Percentiles rank a stretch among this genome's conserved stretches.
Conservation (phyloP, 2,797 vertebrate genomes). For the Podargus strigoides region DNA sequence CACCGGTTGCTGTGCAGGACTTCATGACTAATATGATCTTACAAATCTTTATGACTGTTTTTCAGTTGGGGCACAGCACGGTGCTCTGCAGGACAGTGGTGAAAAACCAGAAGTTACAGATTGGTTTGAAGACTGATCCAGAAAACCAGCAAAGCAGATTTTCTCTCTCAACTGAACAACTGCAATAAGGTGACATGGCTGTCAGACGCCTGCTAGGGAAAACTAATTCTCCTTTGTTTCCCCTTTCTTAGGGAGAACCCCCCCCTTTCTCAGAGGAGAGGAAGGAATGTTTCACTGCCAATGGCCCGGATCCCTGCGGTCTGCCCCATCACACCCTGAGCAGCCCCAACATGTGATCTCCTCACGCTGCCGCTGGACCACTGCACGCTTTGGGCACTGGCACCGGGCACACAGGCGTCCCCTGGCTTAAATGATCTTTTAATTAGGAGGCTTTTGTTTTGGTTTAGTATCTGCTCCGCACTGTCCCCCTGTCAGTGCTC, state of each 20-base stretch:
- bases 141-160: not conserved
- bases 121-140: not conserved
- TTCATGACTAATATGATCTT: accelerated
- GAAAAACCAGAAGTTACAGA: accelerated
- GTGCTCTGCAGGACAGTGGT: not conserved
- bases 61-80: not conserved
- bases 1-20: not conserved
- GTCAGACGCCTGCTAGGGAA: not conserved
- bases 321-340: not conserved
- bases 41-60: not conserved
- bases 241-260: not conserved
- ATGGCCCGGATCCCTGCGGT: not conserved
- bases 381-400: not conserved
- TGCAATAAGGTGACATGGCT: accelerated
- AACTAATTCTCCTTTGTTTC: not conserved
- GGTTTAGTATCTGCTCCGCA: not conserved
- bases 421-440: not conserved
- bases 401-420: not conserved
- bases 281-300: not conserved
- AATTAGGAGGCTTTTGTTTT: not conserved
- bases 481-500: not conserved
- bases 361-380: not conserved
- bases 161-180: not conserved
- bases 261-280: not conserved
- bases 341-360: not conserved